These are phyloP conservation scores for Eurytoma californica DNA, from an alignment of 2,888 invertebrate species.

Conservation along the genomic window DNA sequence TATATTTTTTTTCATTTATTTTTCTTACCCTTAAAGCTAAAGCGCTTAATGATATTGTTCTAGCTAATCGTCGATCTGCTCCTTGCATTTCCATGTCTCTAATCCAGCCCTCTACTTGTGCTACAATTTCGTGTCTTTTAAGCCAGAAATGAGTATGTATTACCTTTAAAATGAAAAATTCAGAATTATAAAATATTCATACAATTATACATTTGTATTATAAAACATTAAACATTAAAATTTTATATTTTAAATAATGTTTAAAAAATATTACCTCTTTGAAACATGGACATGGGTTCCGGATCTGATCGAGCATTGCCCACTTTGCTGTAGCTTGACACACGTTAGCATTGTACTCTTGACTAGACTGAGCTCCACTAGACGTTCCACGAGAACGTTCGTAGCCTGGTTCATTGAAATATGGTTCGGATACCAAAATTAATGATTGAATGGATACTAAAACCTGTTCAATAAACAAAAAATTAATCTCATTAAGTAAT, in stretches of 20 bases:
- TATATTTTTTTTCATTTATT: neutral
- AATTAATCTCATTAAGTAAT: neutral
- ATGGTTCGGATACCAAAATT: constrained; percentile 94
- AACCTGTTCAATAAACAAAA: constrained; percentile 77
- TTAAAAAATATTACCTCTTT: constrained; percentile 80
- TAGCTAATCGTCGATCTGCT: constrained; percentile 86
- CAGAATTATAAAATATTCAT: neutral
- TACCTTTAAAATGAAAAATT: constrained; percentile 77
- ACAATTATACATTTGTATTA: neutral
- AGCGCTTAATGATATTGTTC: constrained; percentile 84
- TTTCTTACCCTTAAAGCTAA: constrained; percentile 83
- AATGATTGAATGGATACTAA: constrained; percentile 94
- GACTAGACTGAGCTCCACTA: constrained; percentile 90
- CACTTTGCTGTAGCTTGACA: constrained; percentile 95
- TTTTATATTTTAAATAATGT: neutral
- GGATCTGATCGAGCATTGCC: constrained; percentile 96
- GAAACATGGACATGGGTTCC: constrained; percentile 93
- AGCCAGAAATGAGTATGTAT: constrained; percentile 96
- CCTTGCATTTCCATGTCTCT: constrained; percentile 88
- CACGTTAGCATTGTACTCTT: constrained; percentile 96
- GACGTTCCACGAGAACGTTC: constrained; percentile 92
- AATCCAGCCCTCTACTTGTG: constrained; percentile 93
- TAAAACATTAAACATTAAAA: neutral
- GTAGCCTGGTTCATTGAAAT: constrained; percentile 96
- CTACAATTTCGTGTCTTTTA: constrained; percentile 91